phyloP scores from a whole-genome alignment of 35 echinoderm and acorn worm species.

The Anneissia japonica region DNA sequence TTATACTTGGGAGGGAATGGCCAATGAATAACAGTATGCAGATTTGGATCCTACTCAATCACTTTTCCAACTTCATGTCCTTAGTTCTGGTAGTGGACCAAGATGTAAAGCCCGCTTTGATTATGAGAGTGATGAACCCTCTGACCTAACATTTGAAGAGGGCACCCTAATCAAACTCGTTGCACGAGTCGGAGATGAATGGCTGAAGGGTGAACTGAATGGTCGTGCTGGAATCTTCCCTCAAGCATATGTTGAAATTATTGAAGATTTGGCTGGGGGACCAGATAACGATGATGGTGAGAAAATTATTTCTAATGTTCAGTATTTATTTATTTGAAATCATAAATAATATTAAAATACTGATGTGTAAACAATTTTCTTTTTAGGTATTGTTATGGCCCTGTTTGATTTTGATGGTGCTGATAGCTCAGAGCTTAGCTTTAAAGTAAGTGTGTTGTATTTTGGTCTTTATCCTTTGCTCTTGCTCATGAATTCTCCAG shows the following conservation, averaged over 20 bases:
- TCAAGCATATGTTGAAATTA: slow-evolving; percentile 63
- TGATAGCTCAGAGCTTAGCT: slow-evolving; percentile 58
- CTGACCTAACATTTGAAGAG: slow-evolving; percentile 66
- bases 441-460: slow-evolving; percentile 41
- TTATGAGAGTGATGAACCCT: slow-evolving; percentile 49
- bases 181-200: slow-evolving; percentile 61
- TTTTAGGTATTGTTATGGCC: slow-evolving; percentile 38
- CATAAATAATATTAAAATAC: background rate
- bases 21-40: too few relatives aligned
- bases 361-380: background rate
- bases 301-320: background rate
- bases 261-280: slow-evolving; percentile 62
- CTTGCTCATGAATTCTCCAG: too few relatives aligned
- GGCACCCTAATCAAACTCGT: slow-evolving; percentile 69
- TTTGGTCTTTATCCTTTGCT: background rate
- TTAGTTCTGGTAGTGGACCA: slow-evolving; percentile 53
- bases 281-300: background rate
- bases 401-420: slow-evolving; percentile 59
- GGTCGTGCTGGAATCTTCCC: slow-evolving; percentile 83
- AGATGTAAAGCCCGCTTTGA: slow-evolving; percentile 83
- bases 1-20: too few relatives aligned
- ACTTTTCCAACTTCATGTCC: background rate
- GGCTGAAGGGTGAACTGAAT: slow-evolving; percentile 69
- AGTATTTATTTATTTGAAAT: background rate
- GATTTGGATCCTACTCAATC: too few relatives aligned